A percentile compares a stretch with the other conserved stretches of the same genome.
Evolutionary conservation across 2,888 invertebrate species (phyloP).

Genomic region (Alloplasta piceator): DNA sequence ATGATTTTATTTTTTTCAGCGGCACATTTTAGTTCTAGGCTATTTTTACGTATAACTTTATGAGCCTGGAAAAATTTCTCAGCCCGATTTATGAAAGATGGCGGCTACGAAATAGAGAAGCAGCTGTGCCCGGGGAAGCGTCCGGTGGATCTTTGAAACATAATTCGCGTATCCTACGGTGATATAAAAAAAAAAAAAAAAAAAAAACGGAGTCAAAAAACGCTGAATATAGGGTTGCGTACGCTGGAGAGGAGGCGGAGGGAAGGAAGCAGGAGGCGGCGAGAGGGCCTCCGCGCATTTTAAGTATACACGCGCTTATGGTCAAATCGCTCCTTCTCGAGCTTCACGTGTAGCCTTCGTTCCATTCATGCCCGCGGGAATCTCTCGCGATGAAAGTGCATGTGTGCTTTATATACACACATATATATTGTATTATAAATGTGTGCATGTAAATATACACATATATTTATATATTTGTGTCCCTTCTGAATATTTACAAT

Average conservation of each 20-base stretch:
- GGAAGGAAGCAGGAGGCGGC: constrained; percentile 9
- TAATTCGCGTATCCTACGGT: constrained; percentile 48
- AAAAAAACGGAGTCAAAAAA: constrained; percentile 17
- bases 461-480: constrained; percentile 72
- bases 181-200: constrained; percentile 35
- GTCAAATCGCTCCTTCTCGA: constrained; percentile 47
- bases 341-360: constrained; percentile 53
- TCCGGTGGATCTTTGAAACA: constrained; percentile 45
- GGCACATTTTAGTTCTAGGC: no score
- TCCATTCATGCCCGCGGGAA: constrained; percentile 72
- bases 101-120: constrained; percentile 28
- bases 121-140: constrained; percentile 39
- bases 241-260: not conserved
- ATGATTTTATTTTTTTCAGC: no score
- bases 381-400: constrained; percentile 18
- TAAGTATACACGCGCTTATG: constrained; percentile 52
- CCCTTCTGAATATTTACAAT: constrained; percentile 76
- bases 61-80: not conserved
- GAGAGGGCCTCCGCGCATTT: constrained; percentile 50
- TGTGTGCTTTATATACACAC: no score
- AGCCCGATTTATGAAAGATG: not conserved
- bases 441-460: no score
- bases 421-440: no score
- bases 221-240: not conserved
- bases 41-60: no score